Conservation (phyloP, 2,888 invertebrate genomes). For the Stenodera caucasica region DNA sequence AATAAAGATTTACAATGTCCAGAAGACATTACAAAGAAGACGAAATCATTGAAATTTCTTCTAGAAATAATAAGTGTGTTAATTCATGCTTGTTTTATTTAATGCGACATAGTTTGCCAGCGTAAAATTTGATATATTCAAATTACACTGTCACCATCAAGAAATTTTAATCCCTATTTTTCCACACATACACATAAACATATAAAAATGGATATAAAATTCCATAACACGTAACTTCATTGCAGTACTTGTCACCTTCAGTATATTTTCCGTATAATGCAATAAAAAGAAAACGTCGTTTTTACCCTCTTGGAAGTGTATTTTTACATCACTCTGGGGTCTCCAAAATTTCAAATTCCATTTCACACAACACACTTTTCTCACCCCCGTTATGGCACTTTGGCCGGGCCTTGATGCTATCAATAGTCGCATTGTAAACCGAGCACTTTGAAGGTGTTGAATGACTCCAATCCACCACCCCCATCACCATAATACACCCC, state of each 20-base stretch:
- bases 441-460: conserved; percentile 53
- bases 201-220: conserved; percentile 56
- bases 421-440: conserved; percentile 52
- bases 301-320: conserved; percentile 54
- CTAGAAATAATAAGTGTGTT: too few relatives aligned
- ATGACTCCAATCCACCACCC: conserved; percentile 46
- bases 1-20: conserved; percentile 13
- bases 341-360: conserved; percentile 58
- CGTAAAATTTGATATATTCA: conserved; percentile 51
- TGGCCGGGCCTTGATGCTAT: conserved; percentile 42
- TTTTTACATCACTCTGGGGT: conserved; percentile 58
- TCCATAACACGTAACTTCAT: conserved; percentile 55
- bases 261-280: conserved; percentile 54
- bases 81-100: conserved; percentile 25
- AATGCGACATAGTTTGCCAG: conserved; percentile 27
- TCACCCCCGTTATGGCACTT: conserved; percentile 46
- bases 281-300: conserved; percentile 55
- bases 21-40: neutral
- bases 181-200: conserved; percentile 53
- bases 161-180: conserved; percentile 55
- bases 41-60: neutral
- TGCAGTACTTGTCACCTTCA: conserved; percentile 54
- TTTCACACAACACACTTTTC: conserved; percentile 47
- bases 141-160: conserved; percentile 52
- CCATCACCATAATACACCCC: neutral